Evolutionary conservation across 2,113 vertebrate species (phyloP).

Genomic region (Psittacus erithacus): DNA sequence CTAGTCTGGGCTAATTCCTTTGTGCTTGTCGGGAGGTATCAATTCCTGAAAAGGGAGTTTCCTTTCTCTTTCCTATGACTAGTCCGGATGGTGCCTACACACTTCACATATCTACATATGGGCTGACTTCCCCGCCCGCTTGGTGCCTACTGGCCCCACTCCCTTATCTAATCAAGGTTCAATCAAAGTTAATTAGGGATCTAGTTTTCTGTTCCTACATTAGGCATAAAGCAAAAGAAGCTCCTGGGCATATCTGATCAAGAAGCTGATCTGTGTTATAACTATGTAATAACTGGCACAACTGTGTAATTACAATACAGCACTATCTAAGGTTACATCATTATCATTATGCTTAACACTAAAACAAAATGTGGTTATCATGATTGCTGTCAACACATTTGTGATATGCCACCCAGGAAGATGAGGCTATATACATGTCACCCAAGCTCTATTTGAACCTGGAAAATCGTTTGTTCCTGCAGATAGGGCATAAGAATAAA

Average conservation of each 20-base stretch:
- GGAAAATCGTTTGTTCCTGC: neutral
- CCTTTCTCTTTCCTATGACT: slow-evolving; percentile 68
- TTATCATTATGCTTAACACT: slow-evolving; percentile 57
- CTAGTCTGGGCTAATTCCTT: slow-evolving; percentile 63
- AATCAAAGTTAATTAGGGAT: slow-evolving; percentile 72
- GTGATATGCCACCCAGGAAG: slow-evolving; percentile 58
- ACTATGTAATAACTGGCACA: slow-evolving; percentile 72
- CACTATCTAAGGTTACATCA: slow-evolving; percentile 71
- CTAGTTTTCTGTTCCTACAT: slow-evolving; percentile 65
- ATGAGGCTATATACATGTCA: slow-evolving; percentile 16
- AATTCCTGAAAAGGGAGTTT: slow-evolving; percentile 72
- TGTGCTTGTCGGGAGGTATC: slow-evolving; percentile 63
- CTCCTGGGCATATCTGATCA: slow-evolving; percentile 73
- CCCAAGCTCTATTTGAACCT: neutral
- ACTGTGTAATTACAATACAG: slow-evolving; percentile 69
- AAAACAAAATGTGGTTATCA: slow-evolving; percentile 43
- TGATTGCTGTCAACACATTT: slow-evolving; percentile 60
- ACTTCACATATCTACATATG: slow-evolving; percentile 38
- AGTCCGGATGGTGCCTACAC: slow-evolving; percentile 68
- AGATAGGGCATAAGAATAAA: neutral
- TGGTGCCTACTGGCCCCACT: slow-evolving; percentile 70
- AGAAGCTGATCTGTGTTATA: slow-evolving; percentile 68
- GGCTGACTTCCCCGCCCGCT: slow-evolving; percentile 64
- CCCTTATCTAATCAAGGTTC: slow-evolving; percentile 72
- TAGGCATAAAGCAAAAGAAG: slow-evolving; percentile 66